Conservation (phyloP, 1,140 invertebrate species). For the Dendroctonus ponderosae region DNA sequence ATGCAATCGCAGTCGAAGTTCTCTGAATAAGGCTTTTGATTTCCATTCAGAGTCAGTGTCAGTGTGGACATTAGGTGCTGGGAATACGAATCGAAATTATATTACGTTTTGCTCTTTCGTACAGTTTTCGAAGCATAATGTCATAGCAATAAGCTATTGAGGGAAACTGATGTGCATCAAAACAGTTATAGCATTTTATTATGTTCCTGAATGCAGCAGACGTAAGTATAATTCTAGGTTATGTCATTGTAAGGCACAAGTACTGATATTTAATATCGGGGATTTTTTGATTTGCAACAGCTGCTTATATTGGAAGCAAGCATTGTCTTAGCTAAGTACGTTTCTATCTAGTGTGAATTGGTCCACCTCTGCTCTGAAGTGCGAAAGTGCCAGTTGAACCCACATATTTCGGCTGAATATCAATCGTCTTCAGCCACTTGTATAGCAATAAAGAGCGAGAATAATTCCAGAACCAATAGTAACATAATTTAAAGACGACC, state of each 20-base stretch:
- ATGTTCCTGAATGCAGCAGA: constrained; percentile 47
- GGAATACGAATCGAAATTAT: background rate
- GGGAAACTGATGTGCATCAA: constrained; percentile 17
- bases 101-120: background rate
- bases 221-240: constrained; percentile 45
- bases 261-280: constrained; percentile 4
- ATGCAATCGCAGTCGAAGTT: background rate
- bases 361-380: too few relatives aligned
- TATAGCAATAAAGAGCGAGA: too few relatives aligned
- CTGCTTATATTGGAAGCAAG: too few relatives aligned
- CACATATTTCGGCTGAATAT: too few relatives aligned
- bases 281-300: too few relatives aligned
- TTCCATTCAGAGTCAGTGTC: constrained; percentile 35
- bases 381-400: too few relatives aligned
- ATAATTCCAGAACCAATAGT: too few relatives aligned
- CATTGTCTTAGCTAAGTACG: too few relatives aligned
- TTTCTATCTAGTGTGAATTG: too few relatives aligned
- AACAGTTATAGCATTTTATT: constrained; percentile 29
- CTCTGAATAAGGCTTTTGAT: constrained; percentile 29
- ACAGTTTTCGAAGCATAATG: background rate
- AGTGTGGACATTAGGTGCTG: constrained; percentile 27
- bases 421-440: too few relatives aligned
- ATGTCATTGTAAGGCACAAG: constrained; percentile 35
- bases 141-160: background rate
- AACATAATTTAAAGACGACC: too few relatives aligned